Base-by-base conservation (phyloP, 2,797 vertebrate genomes). In the Acanthiza pusilla region DNA sequence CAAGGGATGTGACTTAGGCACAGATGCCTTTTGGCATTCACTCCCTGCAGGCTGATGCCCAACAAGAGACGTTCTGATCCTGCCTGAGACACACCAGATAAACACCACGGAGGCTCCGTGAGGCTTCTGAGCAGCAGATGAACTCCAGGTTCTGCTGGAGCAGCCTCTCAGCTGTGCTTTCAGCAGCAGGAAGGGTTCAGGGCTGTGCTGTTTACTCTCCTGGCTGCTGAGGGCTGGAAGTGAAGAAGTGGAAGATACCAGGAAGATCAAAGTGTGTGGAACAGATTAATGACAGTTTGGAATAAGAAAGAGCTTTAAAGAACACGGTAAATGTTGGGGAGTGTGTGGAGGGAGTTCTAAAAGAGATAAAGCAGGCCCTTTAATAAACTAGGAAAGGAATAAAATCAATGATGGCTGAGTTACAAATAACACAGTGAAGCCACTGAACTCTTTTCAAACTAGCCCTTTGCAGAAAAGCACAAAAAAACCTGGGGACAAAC, bases 361-460 rank as follows among this genome's bases (percentile, higher is more conserved):
- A n/a, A 73, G 66, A 84, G 54, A 81, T 60, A 96, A 91, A 88
- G 38, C 42, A 71, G 53, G 11, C 3, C n/a, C 54, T 95, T 91
- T 90, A 93, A 76, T 93, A 88, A 81, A 79, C 40, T 74, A 79
- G 88, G 82, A 93, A 93, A 93, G 45, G 91, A 73, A 82, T 88
- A 91, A 79, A 95, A 92, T 95, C 88, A 57, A 67, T 93, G 79
- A 73, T 53, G 50, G 53, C 45, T 79, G 73, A 86, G 89, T 57
- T 93, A 95, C 89, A 92, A 94, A 85, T 85, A 93, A 76, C 40
- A 88, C 54, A 77, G 66, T 9, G 0, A 2, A 94, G 79, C 36
- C 78, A 83, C 92, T 55, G 54, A 92, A 57, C 55, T 81, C 48
- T 89, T 92, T 92, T 85, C 71, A 93, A 93, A 82, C 62, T 13